Evolutionary conservation across 2,113 vertebrate genomes (phyloP).

Genomic region (Anas platyrhynchos): DNA sequence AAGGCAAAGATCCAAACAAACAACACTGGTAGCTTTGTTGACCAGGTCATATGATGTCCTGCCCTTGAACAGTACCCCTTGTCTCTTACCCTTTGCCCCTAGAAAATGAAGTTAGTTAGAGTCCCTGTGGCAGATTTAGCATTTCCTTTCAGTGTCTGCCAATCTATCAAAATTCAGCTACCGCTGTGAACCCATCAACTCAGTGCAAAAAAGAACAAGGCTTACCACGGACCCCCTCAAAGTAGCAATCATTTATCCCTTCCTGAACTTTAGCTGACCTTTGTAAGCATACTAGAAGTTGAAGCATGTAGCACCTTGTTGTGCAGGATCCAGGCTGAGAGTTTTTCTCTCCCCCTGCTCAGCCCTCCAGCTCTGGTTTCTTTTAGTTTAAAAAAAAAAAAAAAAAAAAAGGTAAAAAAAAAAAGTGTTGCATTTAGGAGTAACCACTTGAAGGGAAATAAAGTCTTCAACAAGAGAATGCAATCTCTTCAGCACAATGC

Average conservation of each 20-base stretch:
- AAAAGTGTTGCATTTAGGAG: background rate
- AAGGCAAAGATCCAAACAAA: slow-evolving; percentile 66
- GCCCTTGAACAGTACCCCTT: slow-evolving; percentile 74
- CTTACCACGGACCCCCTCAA: slow-evolving; percentile 86
- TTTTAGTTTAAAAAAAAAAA: background rate
- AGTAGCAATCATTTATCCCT: slow-evolving; percentile 89
- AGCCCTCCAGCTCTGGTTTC: background rate
- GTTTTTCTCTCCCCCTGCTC: background rate
- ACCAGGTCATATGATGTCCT: slow-evolving; percentile 71
- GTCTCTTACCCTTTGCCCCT: slow-evolving; percentile 70
- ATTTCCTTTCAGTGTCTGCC: slow-evolving; percentile 93
- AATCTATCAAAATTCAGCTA: slow-evolving; percentile 96
- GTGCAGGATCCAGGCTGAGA: background rate
- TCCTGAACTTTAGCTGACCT: slow-evolving; percentile 96
- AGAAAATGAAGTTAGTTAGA: slow-evolving; percentile 74
- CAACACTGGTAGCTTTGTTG: slow-evolving; percentile 78
- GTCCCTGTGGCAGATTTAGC: slow-evolving; percentile 78
- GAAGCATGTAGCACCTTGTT: slow-evolving; percentile 77
- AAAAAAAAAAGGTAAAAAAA: background rate
- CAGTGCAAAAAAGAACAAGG: slow-evolving; percentile 87
- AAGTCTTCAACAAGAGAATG: background rate
- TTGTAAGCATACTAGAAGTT: slow-evolving; percentile 82
- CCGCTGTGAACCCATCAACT: slow-evolving; percentile 91
- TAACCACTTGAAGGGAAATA: background rate
- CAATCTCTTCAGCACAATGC: background rate